Base-by-base conservation (phyloP, 1,140 invertebrate species). In the Temnothorax nylanderi region DNA sequence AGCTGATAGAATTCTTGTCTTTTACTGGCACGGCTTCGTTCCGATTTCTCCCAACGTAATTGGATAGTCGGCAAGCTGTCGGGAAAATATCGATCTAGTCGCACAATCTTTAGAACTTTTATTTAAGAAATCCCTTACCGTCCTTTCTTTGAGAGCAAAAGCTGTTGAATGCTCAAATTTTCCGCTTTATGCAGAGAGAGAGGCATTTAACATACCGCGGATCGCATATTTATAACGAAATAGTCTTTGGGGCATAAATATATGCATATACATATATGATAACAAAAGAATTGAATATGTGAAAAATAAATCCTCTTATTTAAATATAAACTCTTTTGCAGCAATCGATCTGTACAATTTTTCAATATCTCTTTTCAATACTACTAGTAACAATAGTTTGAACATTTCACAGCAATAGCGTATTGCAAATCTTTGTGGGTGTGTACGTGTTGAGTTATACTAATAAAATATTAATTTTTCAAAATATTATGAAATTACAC, bases 41-140 rank as follows among this genome's bases (percentile, higher is more conserved):
- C 26, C 80, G 54, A 69, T 71, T 84, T 56, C 51, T 51, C 32
- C 41, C 64, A 21, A 32, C 49, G 65, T 87, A 87, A 87, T 87
- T 87, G 85, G 85, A 84, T 87, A 54, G 54, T 72, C 77, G 56
- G 77, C 78, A 72, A 87, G 85, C 82, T 78, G 74, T 85, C 82
- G 82, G 47, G 47, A 41, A 51, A 71, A 82, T 60, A 78, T 72
- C 77, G 85, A 82, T 87, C 56, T 67, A 56, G 47, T 80, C 37
- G 60, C 47, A 54, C 78, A 58, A 72, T 21, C 32, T 34, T 32
- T 62, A 60, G n/a, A 64, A 72, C 78, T 51, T 87, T 84, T 87
- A 87, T 72, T 71, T 81, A 81, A 84, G 78, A 81, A 72, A 84
- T 82, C 78, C 37, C 34, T 56, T 80, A 18, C 18, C 18, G 37